Evolutionary conservation across 1,140 invertebrate species (phyloP), one percentile per base, ranked within the genome.

Genomic region (Coelopa frigida): DNA sequence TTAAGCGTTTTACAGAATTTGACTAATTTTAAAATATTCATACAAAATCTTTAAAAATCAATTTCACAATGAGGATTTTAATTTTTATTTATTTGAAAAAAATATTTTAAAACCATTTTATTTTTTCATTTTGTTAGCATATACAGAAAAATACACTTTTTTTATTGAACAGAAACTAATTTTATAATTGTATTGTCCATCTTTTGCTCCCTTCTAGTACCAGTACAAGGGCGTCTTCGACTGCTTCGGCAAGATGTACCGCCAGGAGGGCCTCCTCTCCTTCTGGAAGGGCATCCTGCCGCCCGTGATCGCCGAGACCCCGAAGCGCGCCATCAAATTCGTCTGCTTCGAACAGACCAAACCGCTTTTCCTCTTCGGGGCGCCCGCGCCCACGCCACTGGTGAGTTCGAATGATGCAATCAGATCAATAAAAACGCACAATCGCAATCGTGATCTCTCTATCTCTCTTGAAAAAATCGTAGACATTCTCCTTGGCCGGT

Each of bases 281-380:
- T 89, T 87, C 71, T 94, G 88, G 81, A 94, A 94, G 77, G 92
- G 92, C 47, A 89, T 95, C 55, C 53, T 95, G 50, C 91, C 92
- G 3, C 92, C 92, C 8, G 84, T 95, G 58, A 61, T 95, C 44
- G 89, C 87, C n/a, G 92, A 96, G 75, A 95, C 91, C 23, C 93
- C 92, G 5, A 96, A 96, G 73, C 67, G 92, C 61, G 92, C 91
- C 37, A 84, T 90, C 0, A 95, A 96, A 75, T 95, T 94, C 71
- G 82, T 92, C 53, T 87, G 87, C 18, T 95, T 94, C 74, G 90
- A 94, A 68, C 87, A 93, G 68, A 94, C 91, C 58, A 94, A 94
- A 73, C 76, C 79, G 54, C 65, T 90, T 48, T 91, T 92, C 68
- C 72, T 84, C 62, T 89, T 89, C 67, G 85, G 81, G 18, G 76